These are phyloP conservation scores for Thereva unica DNA, from an alignment of 2,888 invertebrate species.

Conservation along the genomic window DNA sequence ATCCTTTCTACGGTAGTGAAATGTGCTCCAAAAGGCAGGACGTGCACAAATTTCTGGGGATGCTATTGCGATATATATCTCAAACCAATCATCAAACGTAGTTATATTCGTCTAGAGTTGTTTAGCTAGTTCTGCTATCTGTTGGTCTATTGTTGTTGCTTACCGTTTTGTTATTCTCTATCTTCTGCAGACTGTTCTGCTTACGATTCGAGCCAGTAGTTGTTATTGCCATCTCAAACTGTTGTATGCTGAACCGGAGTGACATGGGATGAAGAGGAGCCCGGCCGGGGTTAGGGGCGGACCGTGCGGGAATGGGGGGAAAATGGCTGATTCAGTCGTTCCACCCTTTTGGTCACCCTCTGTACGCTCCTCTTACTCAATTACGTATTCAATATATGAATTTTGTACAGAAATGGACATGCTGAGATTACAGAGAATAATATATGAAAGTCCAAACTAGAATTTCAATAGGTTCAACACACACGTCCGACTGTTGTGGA, in stretches of 20 bases:
- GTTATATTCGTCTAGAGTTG: conserved; percentile 27
- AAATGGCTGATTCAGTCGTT: not conserved
- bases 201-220: conserved; percentile 1
- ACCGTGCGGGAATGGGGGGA: not conserved
- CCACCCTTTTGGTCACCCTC: conserved; percentile 26
- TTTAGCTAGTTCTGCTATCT: conserved; percentile 7
- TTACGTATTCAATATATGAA: conserved; percentile 48
- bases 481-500: conserved; percentile 37
- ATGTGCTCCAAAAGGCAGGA: not conserved
- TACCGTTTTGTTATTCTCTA: conserved; percentile 23
- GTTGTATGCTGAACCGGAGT: conserved; percentile 17
- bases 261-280: no score
- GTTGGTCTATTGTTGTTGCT: conserved; percentile 22
- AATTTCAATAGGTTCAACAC: conserved; percentile 45
- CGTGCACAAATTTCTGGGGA: not conserved
- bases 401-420: conserved; percentile 46
- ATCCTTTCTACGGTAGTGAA: conserved; percentile 9
- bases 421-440: conserved; percentile 48
- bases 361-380: conserved; percentile 40
- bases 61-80: conserved; percentile 10
- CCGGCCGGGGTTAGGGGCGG: no score
- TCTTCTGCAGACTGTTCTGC: not conserved
- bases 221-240: conserved; percentile 26
- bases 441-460: conserved; percentile 48
- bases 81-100: conserved; percentile 35